A percentile compares a stretch with the other conserved stretches of the same genome.
Conservation (phyloP, 1,140 invertebrate genomes). For the Paraescarpia echinospica region DNA sequence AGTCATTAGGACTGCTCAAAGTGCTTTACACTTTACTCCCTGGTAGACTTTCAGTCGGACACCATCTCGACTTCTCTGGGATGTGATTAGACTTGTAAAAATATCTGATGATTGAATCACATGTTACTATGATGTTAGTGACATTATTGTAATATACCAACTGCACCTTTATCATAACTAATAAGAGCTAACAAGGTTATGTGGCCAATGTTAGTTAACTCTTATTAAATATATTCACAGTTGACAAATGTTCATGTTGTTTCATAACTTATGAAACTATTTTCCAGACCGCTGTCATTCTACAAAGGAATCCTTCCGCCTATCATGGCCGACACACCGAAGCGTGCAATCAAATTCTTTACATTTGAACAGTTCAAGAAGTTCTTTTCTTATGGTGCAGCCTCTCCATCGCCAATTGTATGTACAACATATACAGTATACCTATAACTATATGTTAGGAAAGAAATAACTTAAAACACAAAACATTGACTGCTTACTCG, state of each 20-base stretch:
- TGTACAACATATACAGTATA: not conserved
- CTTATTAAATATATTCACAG: not conserved
- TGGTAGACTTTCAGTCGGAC: no score
- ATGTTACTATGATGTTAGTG: no score
- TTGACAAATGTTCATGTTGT: not conserved
- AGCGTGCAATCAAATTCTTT: conserved; percentile 89
- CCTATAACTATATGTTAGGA: not conserved
- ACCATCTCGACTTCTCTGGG: no score
- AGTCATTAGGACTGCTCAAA: no score
- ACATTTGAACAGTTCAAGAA: conserved; percentile 91
- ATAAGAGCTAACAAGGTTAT: no score
- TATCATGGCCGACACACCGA: conserved; percentile 91
- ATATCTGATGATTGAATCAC: no score
- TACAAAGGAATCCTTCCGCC: conserved; percentile 93
- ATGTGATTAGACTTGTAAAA: no score
- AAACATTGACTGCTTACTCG: not conserved
- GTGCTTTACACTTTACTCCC: no score
- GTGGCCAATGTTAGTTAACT: no score
- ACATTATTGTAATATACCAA: no score
- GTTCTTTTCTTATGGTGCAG: conserved; percentile 76
- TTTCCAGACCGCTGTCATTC: conserved; percentile 65
- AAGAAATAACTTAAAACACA: not conserved
- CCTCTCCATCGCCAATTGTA: not conserved
- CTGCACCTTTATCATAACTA: no score
- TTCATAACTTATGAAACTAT: not conserved